Evolutionary conservation across 2,113 vertebrate genomes (phyloP).

Genomic region (Rutilus rutilus): DNA sequence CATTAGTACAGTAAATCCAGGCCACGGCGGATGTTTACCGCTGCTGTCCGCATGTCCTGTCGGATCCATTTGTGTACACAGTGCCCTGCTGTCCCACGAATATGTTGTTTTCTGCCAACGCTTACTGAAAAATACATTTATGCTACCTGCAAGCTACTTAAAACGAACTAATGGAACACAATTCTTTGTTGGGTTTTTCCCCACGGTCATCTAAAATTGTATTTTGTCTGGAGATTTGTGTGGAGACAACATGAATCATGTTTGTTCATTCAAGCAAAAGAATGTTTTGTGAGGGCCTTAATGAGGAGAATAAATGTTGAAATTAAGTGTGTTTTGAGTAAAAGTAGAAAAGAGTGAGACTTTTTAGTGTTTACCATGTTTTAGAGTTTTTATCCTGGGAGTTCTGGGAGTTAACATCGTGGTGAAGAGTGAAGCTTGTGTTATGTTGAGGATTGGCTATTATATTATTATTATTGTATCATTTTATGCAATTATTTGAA

Average conservation of each 20-base stretch:
- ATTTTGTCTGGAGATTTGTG: background rate
- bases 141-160: background rate
- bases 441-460: background rate
- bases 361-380: background rate
- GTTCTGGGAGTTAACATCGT: background rate
- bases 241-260: background rate
- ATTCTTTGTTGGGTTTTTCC: background rate
- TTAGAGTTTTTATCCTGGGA: background rate
- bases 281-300: background rate
- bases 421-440: background rate
- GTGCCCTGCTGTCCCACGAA: slow-evolving; percentile 12
- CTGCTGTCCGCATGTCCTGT: slow-evolving; percentile 19
- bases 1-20: slow-evolving; percentile 40
- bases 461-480: too few species aligned
- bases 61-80: slow-evolving; percentile 37
- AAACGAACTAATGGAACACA: background rate
- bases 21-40: slow-evolving; percentile 14
- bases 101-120: background rate
- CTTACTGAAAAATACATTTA: background rate
- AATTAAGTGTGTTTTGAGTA: background rate
- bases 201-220: background rate
- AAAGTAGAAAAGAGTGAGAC: background rate
- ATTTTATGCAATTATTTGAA: background rate
- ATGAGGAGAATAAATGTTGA: slow-evolving; percentile 15
- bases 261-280: background rate